A percentile compares a stretch with the other conserved stretches of the same genome.
These are phyloP conservation scores for Ophion obscuratus DNA, from an alignment of 2,888 invertebrate species.

Conservation along the genomic window DNA sequence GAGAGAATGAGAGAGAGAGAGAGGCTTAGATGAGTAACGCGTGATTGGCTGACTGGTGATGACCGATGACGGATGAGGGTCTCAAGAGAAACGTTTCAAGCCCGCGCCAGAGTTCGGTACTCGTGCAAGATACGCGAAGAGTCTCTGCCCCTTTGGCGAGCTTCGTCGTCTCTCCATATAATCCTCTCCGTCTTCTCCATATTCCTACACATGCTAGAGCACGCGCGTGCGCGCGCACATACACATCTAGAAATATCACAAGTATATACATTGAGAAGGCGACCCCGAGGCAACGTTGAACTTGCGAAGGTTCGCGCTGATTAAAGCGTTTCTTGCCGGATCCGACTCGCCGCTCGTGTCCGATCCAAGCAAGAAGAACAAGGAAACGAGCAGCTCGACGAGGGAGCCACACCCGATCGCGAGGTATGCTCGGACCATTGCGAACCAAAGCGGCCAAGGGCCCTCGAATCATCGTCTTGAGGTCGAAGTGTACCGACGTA, in stretches of 20 bases:
- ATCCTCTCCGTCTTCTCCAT: slow-evolving; percentile 51
- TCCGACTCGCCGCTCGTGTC: slow-evolving; percentile 57
- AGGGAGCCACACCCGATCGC: slow-evolving; percentile 33
- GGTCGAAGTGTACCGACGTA: slow-evolving; percentile 64
- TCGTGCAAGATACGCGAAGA: slow-evolving; percentile 34
- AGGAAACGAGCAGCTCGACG: slow-evolving; percentile 26
- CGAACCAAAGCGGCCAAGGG: not conserved
- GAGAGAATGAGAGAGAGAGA: slow-evolving; percentile 37
- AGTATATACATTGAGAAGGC: slow-evolving; percentile 20
- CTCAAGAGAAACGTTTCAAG: slow-evolving; percentile 68
- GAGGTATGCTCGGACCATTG: slow-evolving; percentile 8
- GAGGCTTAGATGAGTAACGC: slow-evolving; percentile 52
- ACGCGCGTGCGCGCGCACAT: slow-evolving; percentile 3
- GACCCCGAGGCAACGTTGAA: slow-evolving; percentile 62
- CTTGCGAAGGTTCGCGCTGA: slow-evolving; percentile 62
- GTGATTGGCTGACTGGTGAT: slow-evolving; percentile 72
- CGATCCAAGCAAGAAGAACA: slow-evolving; percentile 38
- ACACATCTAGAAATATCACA: not conserved
- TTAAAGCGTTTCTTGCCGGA: slow-evolving; percentile 67
- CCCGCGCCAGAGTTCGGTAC: slow-evolving; percentile 12
- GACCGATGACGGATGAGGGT: slow-evolving; percentile 77
- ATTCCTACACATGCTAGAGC: slow-evolving; percentile 27
- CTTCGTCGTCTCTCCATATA: slow-evolving; percentile 46
- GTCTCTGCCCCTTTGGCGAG: slow-evolving; percentile 56
- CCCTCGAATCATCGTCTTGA: slow-evolving; percentile 56